Evolutionary conservation across 1,140 invertebrate species (phyloP).

Genomic region (Bombus terrestris): DNA sequence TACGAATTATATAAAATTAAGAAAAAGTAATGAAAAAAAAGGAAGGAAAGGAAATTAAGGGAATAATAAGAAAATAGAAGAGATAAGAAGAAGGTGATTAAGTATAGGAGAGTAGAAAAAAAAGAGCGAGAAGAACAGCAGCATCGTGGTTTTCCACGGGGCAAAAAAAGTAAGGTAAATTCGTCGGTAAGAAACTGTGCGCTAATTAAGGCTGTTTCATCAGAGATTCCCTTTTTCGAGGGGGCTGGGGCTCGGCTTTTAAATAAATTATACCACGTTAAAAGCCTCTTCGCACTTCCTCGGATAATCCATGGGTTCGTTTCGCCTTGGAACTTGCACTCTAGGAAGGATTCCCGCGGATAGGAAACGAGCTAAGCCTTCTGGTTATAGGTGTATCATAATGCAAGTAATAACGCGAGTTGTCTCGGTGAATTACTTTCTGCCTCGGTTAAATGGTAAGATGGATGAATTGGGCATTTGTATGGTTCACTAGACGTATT

Average conservation of each 20-base stretch:
- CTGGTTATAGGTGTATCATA: conserved; percentile 20
- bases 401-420: neutral
- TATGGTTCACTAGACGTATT: neutral
- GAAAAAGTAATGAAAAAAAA: no score
- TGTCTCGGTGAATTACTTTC: conserved; percentile 38
- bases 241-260: conserved; percentile 57
- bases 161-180: conserved; percentile 60
- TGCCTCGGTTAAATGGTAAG: neutral
- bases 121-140: conserved; percentile 18
- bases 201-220: conserved; percentile 73
- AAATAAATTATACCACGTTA: conserved; percentile 73
- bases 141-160: conserved; percentile 69
- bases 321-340: conserved; percentile 54
- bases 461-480: neutral
- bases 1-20: neutral
- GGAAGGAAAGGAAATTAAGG: no score
- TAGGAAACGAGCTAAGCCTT: conserved; percentile 19
- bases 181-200: conserved; percentile 58
- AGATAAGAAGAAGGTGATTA: neutral
- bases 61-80: no score
- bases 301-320: conserved; percentile 66
- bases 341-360: neutral
- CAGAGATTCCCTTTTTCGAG: conserved; percentile 60
- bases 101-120: neutral
- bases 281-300: conserved; percentile 73